Evolutionary conservation across 2,797 vertebrate genomes (phyloP).

Genomic region (Oreortyx pictus): DNA sequence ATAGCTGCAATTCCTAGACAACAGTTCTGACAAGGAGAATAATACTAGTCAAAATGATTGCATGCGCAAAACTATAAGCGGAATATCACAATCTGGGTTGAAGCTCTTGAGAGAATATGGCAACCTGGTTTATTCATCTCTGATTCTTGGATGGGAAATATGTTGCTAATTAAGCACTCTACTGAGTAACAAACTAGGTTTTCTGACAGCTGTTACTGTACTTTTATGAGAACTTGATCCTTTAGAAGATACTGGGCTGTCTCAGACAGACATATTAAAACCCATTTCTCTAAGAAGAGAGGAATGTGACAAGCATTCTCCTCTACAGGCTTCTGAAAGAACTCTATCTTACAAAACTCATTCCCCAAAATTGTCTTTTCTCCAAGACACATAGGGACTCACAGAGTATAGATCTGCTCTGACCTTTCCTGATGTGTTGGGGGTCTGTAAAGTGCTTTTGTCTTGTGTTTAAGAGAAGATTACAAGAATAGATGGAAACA

Average conservation of each 20-base stretch:
- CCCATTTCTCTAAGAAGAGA: constrained; percentile 17
- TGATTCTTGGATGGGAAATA: constrained; percentile 2
- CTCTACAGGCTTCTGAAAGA: constrained; percentile 3
- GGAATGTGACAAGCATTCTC: background rate
- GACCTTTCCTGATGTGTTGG: background rate
- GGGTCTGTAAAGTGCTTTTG: background rate
- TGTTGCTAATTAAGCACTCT: constrained; percentile 43
- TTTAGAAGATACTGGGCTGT: constrained; percentile 51
- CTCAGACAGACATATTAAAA: constrained; percentile 62
- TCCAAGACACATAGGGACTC: background rate
- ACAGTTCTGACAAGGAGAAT: background rate
- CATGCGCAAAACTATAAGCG: background rate
- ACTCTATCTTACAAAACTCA: background rate
- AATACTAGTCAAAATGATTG: background rate
- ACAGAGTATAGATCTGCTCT: background rate
- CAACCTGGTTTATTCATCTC: constrained; percentile 9
- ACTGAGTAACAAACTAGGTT: constrained; percentile 40
- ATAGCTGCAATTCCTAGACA: background rate
- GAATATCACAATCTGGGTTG: background rate
- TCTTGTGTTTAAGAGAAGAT: background rate
- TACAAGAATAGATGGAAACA: background rate
- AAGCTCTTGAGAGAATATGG: constrained; percentile 2
- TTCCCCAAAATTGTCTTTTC: background rate
- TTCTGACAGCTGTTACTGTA: constrained; percentile 71
- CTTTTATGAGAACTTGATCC: constrained; percentile 70